Evolutionary conservation across 2,113 vertebrate species (phyloP), one percentile per base, ranked within the genome.

Genomic region (Gallinago paraguaiae): DNA sequence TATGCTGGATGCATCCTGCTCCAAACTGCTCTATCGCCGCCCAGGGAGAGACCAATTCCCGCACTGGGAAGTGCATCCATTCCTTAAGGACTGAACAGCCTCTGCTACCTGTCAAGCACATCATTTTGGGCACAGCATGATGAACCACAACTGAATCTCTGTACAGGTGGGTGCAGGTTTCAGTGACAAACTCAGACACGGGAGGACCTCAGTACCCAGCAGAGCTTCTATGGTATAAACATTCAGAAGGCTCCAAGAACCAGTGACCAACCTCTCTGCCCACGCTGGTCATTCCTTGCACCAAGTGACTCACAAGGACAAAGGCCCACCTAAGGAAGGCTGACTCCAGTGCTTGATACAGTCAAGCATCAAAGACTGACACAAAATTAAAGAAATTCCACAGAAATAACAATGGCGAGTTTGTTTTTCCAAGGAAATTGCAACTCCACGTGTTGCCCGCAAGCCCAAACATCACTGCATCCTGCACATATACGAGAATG

Each of bases 371-470:
- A 95, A 97, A 96, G 92, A 24, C 50, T 75, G 72, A 63, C 83
- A 54, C 28, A n/a, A 82, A 91, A 92, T 30, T 69, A 89, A 86
- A 92, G 86, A 69, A 92, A 71, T 64, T 75, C 74, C 83, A 71
- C 41, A 53, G 51, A n/a, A 83, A 37, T 33, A 27, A 96, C 93
- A 93, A 93, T 39, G 70, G 46, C 0, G 0, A 33, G 86, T 70
- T 93, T 96, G 92, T 96, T 96, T 95, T 87, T 27, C n/a, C 39
- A 82, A 77, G 92, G 96, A 95, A 96, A 82, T 54, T 65, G 54
- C 91, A 67, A 19, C 65, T 81, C 88, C 35, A 0, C 5, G 15
- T 14, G 65, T 61, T 48, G 57, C 76, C 68, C 3, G 0, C 45
- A 24, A 91, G 68, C 69, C 76, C 86, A 89, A 87, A 91, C 63